Evolutionary conservation across 2,113 vertebrate genomes (phyloP), one percentile per base, ranked within the genome.

Genomic region (Hemiprocne comata): DNA sequence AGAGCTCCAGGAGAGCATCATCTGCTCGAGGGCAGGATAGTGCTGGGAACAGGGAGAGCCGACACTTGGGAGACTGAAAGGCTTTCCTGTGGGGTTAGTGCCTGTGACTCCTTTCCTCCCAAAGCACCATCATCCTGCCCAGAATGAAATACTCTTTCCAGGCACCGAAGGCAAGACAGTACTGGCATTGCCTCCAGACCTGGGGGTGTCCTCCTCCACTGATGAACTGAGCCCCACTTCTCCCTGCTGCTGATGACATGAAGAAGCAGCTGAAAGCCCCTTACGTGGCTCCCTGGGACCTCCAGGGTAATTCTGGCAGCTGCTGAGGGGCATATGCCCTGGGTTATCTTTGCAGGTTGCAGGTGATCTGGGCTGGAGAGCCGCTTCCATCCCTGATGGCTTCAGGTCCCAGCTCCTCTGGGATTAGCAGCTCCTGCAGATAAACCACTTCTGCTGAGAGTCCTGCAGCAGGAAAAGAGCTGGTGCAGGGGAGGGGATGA

Each of bases 371-470:
- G 24, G 6, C n/a, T 33, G 21, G 2, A 76, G 23, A 66, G 31
- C 16, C 2, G 3, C 2, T 46, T 36, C 62, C 10, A 11, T 7
- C 23, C 13, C 28, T 62, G 34, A 12, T 9, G 24, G 9, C 15
- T 50, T n/a, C 0, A 2, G n/a, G 36, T 77, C 53, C 2, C 0
- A 15, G 33, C 2, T 1, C 40, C 36, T 31, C 34, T 57, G 57
- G 31, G 12, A 8, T 50, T 20, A 25, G 31, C 38, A 53, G 42
- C 36, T 80, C 46, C 69, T 71, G 73, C 42, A 23, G 44, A 31
- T 24, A 23, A 50, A 55, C 17, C 16, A 4, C 21, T 33, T 55
- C 34, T 34, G 46, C 24, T 26, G 25, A 21, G 60, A 46, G 66
- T 20, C 60, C 65, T 50, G 28, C 5, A 1, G 14, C 25, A 21